Base-by-base conservation (phyloP, 2,113 vertebrate genomes). In the Orycteropus afer region DNA sequence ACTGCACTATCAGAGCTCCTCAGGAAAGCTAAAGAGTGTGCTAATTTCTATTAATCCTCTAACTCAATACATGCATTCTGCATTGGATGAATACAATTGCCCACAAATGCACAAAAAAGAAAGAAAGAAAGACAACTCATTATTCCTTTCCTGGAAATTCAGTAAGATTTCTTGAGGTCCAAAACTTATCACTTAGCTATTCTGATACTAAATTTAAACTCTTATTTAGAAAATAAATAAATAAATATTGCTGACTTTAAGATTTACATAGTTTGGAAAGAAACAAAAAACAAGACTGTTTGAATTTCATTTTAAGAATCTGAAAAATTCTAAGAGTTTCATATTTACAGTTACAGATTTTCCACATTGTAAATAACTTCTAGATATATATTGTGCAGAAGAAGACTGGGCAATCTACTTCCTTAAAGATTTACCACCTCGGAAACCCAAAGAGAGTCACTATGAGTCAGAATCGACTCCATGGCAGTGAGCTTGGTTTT, bases 281-380 rank as follows among this genome's bases (percentile, higher is more conserved):
- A 55, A 86, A 51, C 27, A 22, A 69, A 92, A 94, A 84, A 49
- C 47, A 11, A 90, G 42, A 57, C 37, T 49, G 59, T 34, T 51
- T 90, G 49, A 84, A 2, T 93, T 96, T 97, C 73, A 78, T 77
- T 95, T 95, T 91, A 82, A 92, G 4, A 95, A 13, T 86, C 71
- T 91, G 61, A 84, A 59, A 96, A 89, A 67, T 12, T 83, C 76
- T 37, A 92, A 94, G 45, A 69, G 20, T 5, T 34, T 65, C 14
- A 73, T 94, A 85, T 37, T 81, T 97, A 73, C 1, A 92, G 40
- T 7, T 45, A 51, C 3, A 84, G 11, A 29, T 57, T 53, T 67
- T 65, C 61, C 49, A 87, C 20, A 83, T 0, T 88, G n/a, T 14
- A 94, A 92, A 87, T 11, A 86, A 86, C 14, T 57, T 91, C 32